Evolutionary conservation across 2,797 vertebrate genomes (phyloP).

Genomic region (Eleutherodactylus coqui): DNA sequence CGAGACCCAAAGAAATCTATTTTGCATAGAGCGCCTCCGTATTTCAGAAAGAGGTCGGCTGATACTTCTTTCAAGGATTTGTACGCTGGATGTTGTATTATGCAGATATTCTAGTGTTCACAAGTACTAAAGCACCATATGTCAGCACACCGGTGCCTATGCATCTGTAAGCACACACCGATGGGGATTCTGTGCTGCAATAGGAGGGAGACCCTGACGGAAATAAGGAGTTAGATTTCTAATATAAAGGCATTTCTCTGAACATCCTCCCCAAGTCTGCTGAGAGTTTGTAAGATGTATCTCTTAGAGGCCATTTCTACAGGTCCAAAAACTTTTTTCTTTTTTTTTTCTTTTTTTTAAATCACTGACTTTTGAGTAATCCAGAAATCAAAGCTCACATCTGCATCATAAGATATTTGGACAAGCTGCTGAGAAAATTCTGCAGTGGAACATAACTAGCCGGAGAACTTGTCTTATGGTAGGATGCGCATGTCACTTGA

Average conservation of each 20-base stretch:
- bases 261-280: background rate
- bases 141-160: no score
- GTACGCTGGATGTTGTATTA: background rate
- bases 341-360: no score
- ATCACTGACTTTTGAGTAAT: background rate
- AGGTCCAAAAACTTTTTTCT: background rate
- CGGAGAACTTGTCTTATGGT: slow-evolving; percentile 26
- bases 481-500: slow-evolving; percentile 16
- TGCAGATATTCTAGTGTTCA: background rate
- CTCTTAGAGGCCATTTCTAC: background rate
- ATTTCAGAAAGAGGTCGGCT: no score
- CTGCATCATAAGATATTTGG: slow-evolving; percentile 14
- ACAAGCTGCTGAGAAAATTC: background rate
- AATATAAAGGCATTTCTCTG: no score
- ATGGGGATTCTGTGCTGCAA: background rate
- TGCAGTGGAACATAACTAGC: slow-evolving; percentile 13
- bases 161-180: background rate
- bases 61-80: background rate
- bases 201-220: background rate
- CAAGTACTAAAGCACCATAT: background rate
- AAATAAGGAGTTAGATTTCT: background rate
- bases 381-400: background rate
- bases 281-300: background rate
- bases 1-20: no score
- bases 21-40: no score